A percentile compares a stretch with the other conserved stretches of the same genome.
These are phyloP conservation scores for Epizoanthus scotinus DNA, from an alignment of 92 coral and sea anemone genomes.

Conservation along the genomic window DNA sequence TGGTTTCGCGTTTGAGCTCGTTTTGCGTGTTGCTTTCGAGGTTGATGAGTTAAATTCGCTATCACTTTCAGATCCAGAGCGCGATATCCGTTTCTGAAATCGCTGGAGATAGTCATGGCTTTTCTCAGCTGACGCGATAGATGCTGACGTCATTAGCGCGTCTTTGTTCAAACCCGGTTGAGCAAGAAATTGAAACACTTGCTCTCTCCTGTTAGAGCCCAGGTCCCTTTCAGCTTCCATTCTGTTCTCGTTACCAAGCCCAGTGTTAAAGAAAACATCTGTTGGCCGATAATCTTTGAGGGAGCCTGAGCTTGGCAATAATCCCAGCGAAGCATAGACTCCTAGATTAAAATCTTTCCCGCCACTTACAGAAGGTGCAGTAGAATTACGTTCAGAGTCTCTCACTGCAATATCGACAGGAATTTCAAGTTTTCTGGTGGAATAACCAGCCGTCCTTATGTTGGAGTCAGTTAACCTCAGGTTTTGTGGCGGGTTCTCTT, in stretches of 20 bases:
- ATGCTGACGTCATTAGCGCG: background rate
- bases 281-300: conserved; percentile 63
- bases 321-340: conserved; percentile 32
- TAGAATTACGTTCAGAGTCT: conserved; percentile 29
- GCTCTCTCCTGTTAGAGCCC: conserved; percentile 21
- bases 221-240: conserved; percentile 84
- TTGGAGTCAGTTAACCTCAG: background rate
- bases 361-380: background rate
- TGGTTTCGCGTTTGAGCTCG: background rate
- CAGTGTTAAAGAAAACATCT: conserved; percentile 46
- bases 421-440: conserved; percentile 43
- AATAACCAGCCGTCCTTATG: conserved; percentile 29
- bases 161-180: background rate
- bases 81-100: conserved; percentile 48
- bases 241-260: conserved; percentile 45
- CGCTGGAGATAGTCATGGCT: conserved; percentile 53
- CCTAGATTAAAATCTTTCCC: background rate
- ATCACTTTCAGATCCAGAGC: conserved; percentile 30
- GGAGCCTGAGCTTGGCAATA: conserved; percentile 51
- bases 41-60: conserved; percentile 21
- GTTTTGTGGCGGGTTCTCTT: conserved; percentile 32
- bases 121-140: background rate
- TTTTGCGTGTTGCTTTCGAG: conserved; percentile 12
- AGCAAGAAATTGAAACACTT: background rate
- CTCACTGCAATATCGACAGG: conserved; percentile 58